These are phyloP conservation scores for Agrypnus murinus DNA, from an alignment of 2,888 invertebrate species.

Conservation along the genomic window DNA sequence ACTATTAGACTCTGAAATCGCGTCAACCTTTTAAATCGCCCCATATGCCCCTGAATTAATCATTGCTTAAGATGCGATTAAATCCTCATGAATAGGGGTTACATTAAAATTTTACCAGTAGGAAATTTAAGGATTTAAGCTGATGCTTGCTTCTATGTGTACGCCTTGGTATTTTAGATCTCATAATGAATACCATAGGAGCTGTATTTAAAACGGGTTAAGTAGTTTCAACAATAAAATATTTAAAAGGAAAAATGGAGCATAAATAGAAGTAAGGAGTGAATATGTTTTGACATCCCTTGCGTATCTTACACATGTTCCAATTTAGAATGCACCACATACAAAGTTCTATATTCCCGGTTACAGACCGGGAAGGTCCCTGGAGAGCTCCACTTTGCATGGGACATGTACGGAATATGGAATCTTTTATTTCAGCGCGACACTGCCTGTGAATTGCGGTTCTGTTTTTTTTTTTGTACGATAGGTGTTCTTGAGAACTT, in stretches of 20 bases:
- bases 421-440: conserved; percentile 45
- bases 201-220: no score
- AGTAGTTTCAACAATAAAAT: no score
- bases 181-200: no score
- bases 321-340: conserved; percentile 53
- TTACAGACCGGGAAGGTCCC: conserved; percentile 55
- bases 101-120: conserved; percentile 63
- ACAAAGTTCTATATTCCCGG: conserved; percentile 51
- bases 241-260: no score
- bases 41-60: conserved; percentile 60
- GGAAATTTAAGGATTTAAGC: conserved; percentile 61
- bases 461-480: conserved; percentile 8
- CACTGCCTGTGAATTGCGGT: conserved; percentile 20
- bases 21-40: conserved; percentile 55
- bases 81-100: conserved; percentile 60
- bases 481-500: no score
- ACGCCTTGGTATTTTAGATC: neutral
- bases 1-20: conserved; percentile 48
- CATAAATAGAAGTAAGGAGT: neutral
- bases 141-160: conserved; percentile 21
- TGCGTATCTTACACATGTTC: conserved; percentile 45
- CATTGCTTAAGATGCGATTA: conserved; percentile 59
- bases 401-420: conserved; percentile 56
- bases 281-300: conserved; percentile 27
- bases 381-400: conserved; percentile 60